A percentile compares a stretch with the other conserved stretches of the same genome.
These are phyloP conservation scores for Eulemur coronatus DNA, from an alignment of 2,797 vertebrate species.

Conservation along the genomic window DNA sequence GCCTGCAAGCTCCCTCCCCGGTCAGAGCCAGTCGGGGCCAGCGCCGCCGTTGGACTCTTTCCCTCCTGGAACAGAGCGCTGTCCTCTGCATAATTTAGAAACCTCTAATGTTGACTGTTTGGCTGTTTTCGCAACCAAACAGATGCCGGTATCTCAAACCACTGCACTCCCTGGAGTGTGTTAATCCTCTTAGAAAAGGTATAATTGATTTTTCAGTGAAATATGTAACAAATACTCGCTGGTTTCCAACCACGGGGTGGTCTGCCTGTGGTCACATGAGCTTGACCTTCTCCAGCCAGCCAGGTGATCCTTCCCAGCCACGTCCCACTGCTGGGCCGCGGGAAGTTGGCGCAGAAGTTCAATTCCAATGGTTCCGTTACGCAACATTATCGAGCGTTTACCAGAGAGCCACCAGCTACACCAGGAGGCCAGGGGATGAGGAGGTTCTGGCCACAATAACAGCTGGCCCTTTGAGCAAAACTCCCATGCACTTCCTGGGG, in stretches of 20 bases:
- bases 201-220: background rate
- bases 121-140: background rate
- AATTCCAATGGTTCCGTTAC: background rate
- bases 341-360: background rate
- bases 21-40: background rate
- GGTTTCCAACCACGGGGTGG: background rate
- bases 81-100: background rate
- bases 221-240: background rate
- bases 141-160: background rate
- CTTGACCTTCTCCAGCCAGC: background rate
- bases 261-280: rapidly evolving
- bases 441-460: background rate
- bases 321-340: background rate
- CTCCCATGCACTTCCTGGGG: background rate
- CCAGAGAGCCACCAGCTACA: background rate
- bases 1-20: rapidly evolving
- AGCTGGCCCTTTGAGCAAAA: background rate
- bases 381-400: background rate
- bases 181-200: background rate
- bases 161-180: background rate
- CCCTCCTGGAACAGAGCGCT: background rate
- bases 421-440: too few species aligned
- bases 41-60: background rate
- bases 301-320: background rate
- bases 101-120: background rate